phyloP scores from a whole-genome alignment of 1,140 invertebrate species.

The Wasmannia auropunctata region DNA sequence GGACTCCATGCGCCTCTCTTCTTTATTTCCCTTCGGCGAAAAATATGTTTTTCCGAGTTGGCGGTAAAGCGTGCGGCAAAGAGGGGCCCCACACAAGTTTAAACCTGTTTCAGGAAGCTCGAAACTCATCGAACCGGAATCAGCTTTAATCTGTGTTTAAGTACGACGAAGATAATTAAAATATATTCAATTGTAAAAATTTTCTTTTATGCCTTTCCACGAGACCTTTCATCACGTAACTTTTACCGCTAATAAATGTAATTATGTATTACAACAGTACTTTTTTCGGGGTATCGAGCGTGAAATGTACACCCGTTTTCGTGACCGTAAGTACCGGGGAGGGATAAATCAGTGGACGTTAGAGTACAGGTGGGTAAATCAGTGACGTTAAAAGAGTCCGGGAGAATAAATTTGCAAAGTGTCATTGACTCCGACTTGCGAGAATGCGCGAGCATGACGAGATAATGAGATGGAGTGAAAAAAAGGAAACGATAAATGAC shows the following conservation, averaged over 20 bases:
- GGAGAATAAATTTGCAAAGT: slow-evolving; percentile 16
- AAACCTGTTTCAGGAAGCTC: neutral
- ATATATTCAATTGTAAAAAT: slow-evolving; percentile 1
- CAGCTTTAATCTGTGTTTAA: slow-evolving; percentile 6
- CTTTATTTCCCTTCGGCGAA: slow-evolving; percentile 44
- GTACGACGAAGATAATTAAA: slow-evolving; percentile 4
- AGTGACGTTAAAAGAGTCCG: neutral
- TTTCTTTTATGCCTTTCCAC: neutral
- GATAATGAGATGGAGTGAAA: slow-evolving; percentile 50
- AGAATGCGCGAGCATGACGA: neutral
- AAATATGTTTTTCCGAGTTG: slow-evolving; percentile 52
- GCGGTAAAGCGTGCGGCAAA: neutral
- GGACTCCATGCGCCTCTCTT: slow-evolving; percentile 50
- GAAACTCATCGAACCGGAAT: neutral
- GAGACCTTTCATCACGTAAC: neutral
- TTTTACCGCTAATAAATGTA: slow-evolving; percentile 7
- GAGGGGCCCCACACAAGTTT: neutral
- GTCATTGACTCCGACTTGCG: slow-evolving; percentile 52
- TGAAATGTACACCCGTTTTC: slow-evolving; percentile 38
- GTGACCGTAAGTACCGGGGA: slow-evolving; percentile 18
- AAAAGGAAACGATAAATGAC: slow-evolving; percentile 47
- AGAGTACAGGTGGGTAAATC: neutral
- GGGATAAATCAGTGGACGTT: slow-evolving; percentile 5
- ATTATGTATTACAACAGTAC: neutral
- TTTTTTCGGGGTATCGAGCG: slow-evolving; percentile 30